These are phyloP conservation scores for Parnassius mnemosyne DNA, from an alignment of 2,888 invertebrate species.

Conservation along the genomic window DNA sequence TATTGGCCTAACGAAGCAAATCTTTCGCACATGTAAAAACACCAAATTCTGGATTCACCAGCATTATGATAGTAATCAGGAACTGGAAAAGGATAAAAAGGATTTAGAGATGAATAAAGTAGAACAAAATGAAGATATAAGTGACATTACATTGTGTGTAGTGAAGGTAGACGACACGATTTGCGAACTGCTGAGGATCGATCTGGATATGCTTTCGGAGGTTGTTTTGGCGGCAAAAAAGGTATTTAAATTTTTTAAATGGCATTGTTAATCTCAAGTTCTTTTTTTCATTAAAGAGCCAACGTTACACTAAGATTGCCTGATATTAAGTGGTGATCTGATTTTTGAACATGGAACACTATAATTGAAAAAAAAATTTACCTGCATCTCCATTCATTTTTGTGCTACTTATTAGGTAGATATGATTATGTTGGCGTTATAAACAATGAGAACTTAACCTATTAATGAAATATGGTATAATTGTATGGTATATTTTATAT, in stretches of 20 bases:
- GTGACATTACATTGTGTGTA: conserved; percentile 32
- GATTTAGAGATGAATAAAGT: conserved; percentile 35
- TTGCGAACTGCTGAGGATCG: conserved; percentile 55
- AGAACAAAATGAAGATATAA: conserved; percentile 32
- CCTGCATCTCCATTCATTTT: too few species aligned
- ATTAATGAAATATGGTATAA: too few species aligned
- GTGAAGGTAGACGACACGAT: conserved; percentile 53
- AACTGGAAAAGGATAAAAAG: conserved; percentile 37
- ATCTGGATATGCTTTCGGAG: conserved; percentile 64
- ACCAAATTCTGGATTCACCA: conserved; percentile 60
- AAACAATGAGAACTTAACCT: too few species aligned
- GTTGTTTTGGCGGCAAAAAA: conserved; percentile 68
- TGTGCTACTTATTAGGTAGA: too few species aligned
- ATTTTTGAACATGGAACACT: too few species aligned
- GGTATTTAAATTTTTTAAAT: conserved; percentile 40
- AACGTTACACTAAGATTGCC: too few species aligned
- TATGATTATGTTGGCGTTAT: too few species aligned
- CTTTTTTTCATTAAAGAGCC: too few species aligned
- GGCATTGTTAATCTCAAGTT: too few species aligned
- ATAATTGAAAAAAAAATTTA: too few species aligned
- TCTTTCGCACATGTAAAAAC: conserved; percentile 54
- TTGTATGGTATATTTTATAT: too few species aligned
- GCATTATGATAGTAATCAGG: conserved; percentile 47
- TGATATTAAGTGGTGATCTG: too few species aligned
- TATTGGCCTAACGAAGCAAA: conserved; percentile 56